A percentile compares a stretch with the other conserved stretches of the same genome.
Evolutionary conservation across 2,888 invertebrate genomes (phyloP).

Genomic region (Synergus laeviventris): DNA sequence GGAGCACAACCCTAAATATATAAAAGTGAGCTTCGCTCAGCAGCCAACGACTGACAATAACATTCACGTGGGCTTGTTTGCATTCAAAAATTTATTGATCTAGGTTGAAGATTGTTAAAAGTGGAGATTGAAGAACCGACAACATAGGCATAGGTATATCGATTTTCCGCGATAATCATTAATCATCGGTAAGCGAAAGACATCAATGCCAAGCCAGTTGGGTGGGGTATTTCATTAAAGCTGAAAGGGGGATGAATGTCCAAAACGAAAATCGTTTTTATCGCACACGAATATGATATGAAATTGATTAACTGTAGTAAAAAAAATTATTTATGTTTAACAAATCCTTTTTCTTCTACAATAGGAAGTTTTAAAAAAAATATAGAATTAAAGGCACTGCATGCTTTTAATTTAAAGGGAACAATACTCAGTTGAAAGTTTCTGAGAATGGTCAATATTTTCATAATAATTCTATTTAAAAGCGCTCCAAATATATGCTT

Average conservation of each 20-base stretch:
- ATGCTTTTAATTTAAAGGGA: too few relatives aligned
- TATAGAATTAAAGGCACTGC: too few relatives aligned
- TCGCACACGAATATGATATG: neutral
- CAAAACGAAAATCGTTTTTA: constrained; percentile 15
- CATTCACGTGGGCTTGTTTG: neutral
- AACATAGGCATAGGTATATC: neutral
- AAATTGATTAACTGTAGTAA: neutral
- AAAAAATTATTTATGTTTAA: too few relatives aligned
- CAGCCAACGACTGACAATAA: neutral
- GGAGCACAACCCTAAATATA: too few relatives aligned
- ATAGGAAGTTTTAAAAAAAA: too few relatives aligned
- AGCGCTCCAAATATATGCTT: too few relatives aligned
- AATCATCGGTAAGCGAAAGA: neutral
- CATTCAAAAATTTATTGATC: neutral
- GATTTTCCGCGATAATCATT: constrained; percentile 12
- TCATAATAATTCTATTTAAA: too few relatives aligned
- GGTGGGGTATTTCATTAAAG: constrained; percentile 17
- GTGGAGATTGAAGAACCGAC: neutral
- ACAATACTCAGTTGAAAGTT: too few relatives aligned
- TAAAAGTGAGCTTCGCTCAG: too few relatives aligned
- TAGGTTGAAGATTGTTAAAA: neutral
- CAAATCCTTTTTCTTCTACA: too few relatives aligned
- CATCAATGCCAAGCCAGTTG: neutral
- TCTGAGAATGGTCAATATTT: too few relatives aligned
- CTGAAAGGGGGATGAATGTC: constrained; percentile 6